Percentiles rank a stretch among this genome's conserved stretches.
These are phyloP conservation scores for Tanypteryx hageni DNA, from an alignment of 2,888 invertebrate genomes.

Conservation along the genomic window DNA sequence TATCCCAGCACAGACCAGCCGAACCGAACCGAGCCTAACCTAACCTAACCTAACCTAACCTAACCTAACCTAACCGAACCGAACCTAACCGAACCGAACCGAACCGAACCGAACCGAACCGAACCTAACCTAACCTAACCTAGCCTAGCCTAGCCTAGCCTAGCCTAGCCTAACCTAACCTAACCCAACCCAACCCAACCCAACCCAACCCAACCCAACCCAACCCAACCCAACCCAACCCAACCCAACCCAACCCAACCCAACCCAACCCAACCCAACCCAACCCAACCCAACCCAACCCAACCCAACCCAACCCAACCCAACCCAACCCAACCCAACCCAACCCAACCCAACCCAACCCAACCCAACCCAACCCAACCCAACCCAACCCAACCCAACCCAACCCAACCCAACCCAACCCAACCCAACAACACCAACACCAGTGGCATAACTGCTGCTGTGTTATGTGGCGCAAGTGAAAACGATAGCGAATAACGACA, in stretches of 20 bases:
- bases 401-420: constrained; percentile 70
- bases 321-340: constrained; percentile 69
- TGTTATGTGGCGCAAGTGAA: too few species aligned
- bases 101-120: too few species aligned
- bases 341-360: constrained; percentile 70
- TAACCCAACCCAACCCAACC: constrained; percentile 69
- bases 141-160: constrained; percentile 68
- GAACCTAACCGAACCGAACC: too few species aligned
- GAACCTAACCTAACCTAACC: constrained; percentile 70
- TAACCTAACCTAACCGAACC: too few species aligned
- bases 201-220: constrained; percentile 70
- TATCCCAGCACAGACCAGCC: too few species aligned
- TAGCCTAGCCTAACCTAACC: constrained; percentile 71
- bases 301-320: constrained; percentile 70
- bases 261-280: constrained; percentile 70
- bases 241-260: constrained; percentile 71
- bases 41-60: constrained; percentile 70
- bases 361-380: constrained; percentile 70
- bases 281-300: constrained; percentile 70
- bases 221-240: constrained; percentile 70
- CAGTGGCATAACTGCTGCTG: constrained; percentile 68
- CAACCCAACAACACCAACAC: constrained; percentile 71
- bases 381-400: constrained; percentile 70
- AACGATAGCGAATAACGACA: too few species aligned
- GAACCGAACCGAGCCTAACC: constrained; percentile 68